A percentile compares a stretch with the other conserved stretches of the same genome.
Conservation (phyloP, 1,140 invertebrate genomes). For the Babylonia areolata region DNA sequence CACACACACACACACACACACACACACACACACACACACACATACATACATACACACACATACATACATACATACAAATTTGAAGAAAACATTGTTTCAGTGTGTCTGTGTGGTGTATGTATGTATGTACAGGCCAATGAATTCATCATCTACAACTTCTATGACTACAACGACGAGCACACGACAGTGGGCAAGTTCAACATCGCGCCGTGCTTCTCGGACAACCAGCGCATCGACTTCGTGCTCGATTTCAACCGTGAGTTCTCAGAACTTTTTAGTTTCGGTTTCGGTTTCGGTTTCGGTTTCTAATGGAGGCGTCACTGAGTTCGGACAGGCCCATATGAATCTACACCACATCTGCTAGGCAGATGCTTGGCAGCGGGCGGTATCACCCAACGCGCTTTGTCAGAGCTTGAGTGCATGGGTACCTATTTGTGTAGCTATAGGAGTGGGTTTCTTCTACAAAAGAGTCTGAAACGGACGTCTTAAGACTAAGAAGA, state of each 20-base stretch:
- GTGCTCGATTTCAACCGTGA: conserved; percentile 51
- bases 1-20: not conserved
- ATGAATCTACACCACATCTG: too few species aligned
- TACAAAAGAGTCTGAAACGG: too few species aligned
- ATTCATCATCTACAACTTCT: conserved; percentile 53
- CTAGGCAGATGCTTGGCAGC: too few species aligned
- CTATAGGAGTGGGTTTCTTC: too few species aligned
- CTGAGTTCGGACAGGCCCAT: too few species aligned
- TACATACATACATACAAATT: not conserved
- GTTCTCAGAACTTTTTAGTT: conserved; percentile 12
- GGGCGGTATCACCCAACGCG: too few species aligned
- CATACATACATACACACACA: not conserved
- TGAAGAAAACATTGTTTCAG: not conserved
- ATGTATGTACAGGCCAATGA: conserved; percentile 43
- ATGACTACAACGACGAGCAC: conserved; percentile 54
- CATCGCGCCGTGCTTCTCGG: conserved; percentile 53
- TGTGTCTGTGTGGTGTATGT: conserved; percentile 8
- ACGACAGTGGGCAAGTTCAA: conserved; percentile 49
- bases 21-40: conserved; percentile 11
- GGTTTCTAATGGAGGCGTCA: too few species aligned
- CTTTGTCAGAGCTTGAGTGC: too few species aligned
- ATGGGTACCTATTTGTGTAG: too few species aligned
- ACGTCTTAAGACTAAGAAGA: too few species aligned
- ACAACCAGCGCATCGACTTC: conserved; percentile 48
- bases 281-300: not conserved